A percentile compares a stretch with the other conserved stretches of the same genome.
These are phyloP conservation scores for Pseudopleuronectes americanus DNA, from an alignment of 2,797 vertebrate genomes.

Conservation along the genomic window DNA sequence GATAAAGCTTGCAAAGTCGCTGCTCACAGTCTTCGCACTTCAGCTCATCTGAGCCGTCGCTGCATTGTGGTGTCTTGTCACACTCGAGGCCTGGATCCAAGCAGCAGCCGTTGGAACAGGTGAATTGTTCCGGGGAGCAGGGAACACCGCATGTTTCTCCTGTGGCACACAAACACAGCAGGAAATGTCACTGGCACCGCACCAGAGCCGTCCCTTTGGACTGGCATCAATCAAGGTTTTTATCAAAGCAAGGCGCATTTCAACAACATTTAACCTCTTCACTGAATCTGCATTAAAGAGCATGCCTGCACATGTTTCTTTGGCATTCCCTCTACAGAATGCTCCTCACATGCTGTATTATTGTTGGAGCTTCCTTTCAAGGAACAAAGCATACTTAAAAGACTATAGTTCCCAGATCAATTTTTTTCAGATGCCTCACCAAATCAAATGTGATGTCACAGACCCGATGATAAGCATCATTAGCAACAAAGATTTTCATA, in stretches of 20 bases:
- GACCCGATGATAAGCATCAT: not conserved
- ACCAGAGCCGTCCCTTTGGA: not conserved
- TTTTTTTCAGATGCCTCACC: no score
- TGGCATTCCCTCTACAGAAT: no score
- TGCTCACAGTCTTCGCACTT: constrained; percentile 87
- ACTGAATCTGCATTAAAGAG: no score
- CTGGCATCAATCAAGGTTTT: not conserved
- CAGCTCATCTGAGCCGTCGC: constrained; percentile 89
- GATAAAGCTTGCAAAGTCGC: constrained; percentile 27
- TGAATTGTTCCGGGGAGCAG: constrained; percentile 85
- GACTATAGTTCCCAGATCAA: no score
- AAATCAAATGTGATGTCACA: no score
- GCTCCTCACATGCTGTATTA: no score
- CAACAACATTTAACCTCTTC: no score
- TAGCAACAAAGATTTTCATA: not conserved
- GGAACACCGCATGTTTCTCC: constrained; percentile 77
- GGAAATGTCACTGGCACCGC: not conserved
- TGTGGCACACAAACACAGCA: constrained; percentile 46
- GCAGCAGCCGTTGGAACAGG: constrained; percentile 90
- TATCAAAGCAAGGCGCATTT: not conserved
- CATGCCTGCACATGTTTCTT: no score
- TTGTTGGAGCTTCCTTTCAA: no score
- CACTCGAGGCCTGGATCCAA: constrained; percentile 89
- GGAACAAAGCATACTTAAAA: no score
- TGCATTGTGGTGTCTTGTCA: constrained; percentile 86